phyloP scores from a whole-genome alignment of 2,797 vertebrate species.

The Artibeus jamaicensis region DNA sequence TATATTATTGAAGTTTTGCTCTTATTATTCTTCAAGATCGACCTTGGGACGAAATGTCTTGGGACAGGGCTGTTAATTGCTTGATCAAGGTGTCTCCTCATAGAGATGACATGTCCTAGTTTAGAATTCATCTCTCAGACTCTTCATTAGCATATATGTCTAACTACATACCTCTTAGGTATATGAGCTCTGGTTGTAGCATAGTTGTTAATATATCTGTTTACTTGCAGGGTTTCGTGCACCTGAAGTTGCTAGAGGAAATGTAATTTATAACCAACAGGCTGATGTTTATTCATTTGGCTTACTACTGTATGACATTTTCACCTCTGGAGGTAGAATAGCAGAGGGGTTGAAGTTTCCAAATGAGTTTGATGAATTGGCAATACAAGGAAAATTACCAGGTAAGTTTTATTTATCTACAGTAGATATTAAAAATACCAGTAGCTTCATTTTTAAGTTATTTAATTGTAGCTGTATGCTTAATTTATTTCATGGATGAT shows the following conservation, averaged over 20 bases:
- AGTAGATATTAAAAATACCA: background rate
- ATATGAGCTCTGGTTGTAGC: background rate
- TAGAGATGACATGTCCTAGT: background rate
- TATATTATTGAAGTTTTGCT: background rate
- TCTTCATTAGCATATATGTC: background rate
- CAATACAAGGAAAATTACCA: slow-evolving; percentile 94
- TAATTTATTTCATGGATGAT: background rate
- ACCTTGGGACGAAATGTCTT: background rate
- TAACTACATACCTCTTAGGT: background rate
- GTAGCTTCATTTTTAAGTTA: background rate
- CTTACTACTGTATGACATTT: slow-evolving; percentile 95
- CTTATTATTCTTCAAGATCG: background rate
- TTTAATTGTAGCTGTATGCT: background rate
- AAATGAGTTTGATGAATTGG: slow-evolving; percentile 97
- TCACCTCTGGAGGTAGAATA: slow-evolving; percentile 94
- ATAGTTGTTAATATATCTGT: slow-evolving; percentile 51
- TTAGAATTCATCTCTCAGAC: background rate
- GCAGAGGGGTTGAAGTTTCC: slow-evolving; percentile 96
- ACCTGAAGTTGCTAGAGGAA: slow-evolving; percentile 95
- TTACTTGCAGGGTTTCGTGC: slow-evolving; percentile 92
- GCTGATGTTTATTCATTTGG: slow-evolving; percentile 98
- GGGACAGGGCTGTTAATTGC: background rate
- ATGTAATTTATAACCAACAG: slow-evolving; percentile 96
- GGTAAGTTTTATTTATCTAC: slow-evolving; percentile 82
- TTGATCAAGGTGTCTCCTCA: background rate